These are phyloP conservation scores for Sweltsa coloradensis DNA, from an alignment of 1,140 invertebrate genomes.

Conservation along the genomic window DNA sequence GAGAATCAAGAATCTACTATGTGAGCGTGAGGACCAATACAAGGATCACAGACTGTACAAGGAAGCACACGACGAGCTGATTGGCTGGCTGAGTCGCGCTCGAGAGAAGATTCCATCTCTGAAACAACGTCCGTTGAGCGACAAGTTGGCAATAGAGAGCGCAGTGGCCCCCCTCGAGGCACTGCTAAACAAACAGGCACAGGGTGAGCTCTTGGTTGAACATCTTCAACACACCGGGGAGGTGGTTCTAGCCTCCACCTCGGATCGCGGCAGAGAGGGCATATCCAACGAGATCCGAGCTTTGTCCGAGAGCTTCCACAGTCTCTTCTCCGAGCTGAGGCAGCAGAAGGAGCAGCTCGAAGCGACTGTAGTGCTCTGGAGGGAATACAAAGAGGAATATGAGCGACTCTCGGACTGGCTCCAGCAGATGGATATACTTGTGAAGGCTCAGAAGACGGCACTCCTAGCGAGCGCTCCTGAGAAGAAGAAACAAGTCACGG, in stretches of 20 bases:
- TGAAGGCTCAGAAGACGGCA: conserved; percentile 81
- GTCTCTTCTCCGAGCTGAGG: conserved; percentile 67
- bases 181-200: conserved; percentile 77
- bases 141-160: conserved; percentile 78
- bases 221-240: conserved; percentile 74
- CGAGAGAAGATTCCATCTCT: conserved; percentile 79
- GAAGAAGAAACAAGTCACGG: conserved; percentile 71
- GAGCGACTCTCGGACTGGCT: conserved; percentile 86
- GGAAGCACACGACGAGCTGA: conserved; percentile 78
- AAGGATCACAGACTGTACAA: conserved; percentile 79
- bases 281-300: conserved; percentile 77
- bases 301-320: conserved; percentile 70
- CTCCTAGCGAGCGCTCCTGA: conserved; percentile 69
- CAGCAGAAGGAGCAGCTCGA: conserved; percentile 75
- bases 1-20: conserved; percentile 56
- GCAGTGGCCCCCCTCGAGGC: conserved; percentile 75
- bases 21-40: conserved; percentile 72
- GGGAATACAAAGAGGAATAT: conserved; percentile 86
- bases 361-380: conserved; percentile 68
- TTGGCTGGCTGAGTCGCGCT: conserved; percentile 69
- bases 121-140: conserved; percentile 70
- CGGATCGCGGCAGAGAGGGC: conserved; percentile 58
- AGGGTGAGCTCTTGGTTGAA: conserved; percentile 77
- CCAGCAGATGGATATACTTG: conserved; percentile 82
- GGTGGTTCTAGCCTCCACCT: conserved; percentile 73